Evolutionary conservation across 2,888 invertebrate species (phyloP).

Genomic region (Drosophila histrio): DNA sequence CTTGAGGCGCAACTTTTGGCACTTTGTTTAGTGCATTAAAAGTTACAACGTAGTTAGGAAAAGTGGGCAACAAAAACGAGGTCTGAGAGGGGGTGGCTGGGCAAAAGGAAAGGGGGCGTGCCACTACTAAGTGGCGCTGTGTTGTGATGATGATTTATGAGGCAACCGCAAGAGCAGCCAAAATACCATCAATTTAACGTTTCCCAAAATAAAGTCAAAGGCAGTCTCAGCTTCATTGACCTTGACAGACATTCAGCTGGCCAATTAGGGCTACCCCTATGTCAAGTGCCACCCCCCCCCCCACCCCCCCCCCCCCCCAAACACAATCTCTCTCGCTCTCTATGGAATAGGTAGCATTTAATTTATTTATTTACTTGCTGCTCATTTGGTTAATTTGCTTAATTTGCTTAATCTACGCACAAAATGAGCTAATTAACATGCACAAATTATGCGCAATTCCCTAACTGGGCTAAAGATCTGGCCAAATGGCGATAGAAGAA

Average conservation of each 20-base stretch:
- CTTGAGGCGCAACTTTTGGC: conserved; percentile 55
- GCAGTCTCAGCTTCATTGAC: conserved; percentile 7
- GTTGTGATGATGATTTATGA: conserved; percentile 50
- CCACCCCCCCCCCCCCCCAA: not conserved
- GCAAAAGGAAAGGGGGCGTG: not conserved
- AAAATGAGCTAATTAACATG: conserved; percentile 71
- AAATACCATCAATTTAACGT: conserved; percentile 43
- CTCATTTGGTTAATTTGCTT: conserved; percentile 68
- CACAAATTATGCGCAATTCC: conserved; percentile 68
- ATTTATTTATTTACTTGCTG: conserved; percentile 67
- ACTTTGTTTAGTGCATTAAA: conserved; percentile 69
- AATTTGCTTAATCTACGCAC: conserved; percentile 71
- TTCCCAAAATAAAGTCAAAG: conserved; percentile 11
- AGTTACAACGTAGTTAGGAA: conserved; percentile 39
- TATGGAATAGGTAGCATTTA: conserved; percentile 15
- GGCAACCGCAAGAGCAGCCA: conserved; percentile 19
- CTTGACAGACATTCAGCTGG: not conserved
- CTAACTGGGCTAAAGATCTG: conserved; percentile 45
- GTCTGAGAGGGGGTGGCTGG: too few relatives aligned
- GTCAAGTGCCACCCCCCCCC: not conserved
- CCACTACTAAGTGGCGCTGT: conserved; percentile 20
- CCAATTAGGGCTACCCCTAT: not conserved
- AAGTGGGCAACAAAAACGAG: not conserved
- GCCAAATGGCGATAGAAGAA: not conserved
- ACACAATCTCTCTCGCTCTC: not conserved